Evolutionary conservation across 92 coral and sea anemone genomes (phyloP), one percentile per base, ranked within the genome.

Genomic region (Parazoanthus darwini): DNA sequence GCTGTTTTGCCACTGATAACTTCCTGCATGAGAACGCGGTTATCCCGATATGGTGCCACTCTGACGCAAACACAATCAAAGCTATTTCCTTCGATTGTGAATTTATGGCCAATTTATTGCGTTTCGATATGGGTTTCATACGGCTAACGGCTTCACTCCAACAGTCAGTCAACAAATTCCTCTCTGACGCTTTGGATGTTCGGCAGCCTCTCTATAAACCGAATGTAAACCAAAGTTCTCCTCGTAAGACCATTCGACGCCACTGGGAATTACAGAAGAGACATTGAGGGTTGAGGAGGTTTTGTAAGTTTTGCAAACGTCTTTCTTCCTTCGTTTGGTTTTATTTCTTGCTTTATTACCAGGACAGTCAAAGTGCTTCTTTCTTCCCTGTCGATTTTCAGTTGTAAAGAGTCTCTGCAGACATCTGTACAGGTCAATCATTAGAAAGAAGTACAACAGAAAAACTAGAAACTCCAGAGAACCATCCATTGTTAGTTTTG

Each of bases 401-500:
- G 38, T 23, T 78, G 82, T 22, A n/a, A 33, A 78, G 63, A 46
- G 8, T n/a, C 82, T 23, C 14, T 46, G 56, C 3, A 78, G 29
- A 46, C 56, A 48, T n/a, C 65, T 78, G 56, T 10, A 46, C 35
- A 78, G 56, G 82, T 78, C 82, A 78, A 78, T 2, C 8, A 78
- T 48, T 25, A 78, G 56, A 13, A 29, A 48, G 5, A 23, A 44
- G 20, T 78, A 78, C 82, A 78, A 48, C 63, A 79, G 8, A 79
- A 79, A 79, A 13, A 79, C 82, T 5, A 79, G 65, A 26, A 79
- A 48, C 82, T 79, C 82, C 8, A 79, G 1, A 79, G 82, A 79
- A 0, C 82, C 82, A 23, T 79, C 35, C 66, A 79, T 79, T 50
- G 54, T 4, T 50, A 46, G 48, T 44, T 1, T 9, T 23, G 13